phyloP scores from a whole-genome alignment of 2,888 invertebrate genomes.

The Bimastos eiseni region DNA sequence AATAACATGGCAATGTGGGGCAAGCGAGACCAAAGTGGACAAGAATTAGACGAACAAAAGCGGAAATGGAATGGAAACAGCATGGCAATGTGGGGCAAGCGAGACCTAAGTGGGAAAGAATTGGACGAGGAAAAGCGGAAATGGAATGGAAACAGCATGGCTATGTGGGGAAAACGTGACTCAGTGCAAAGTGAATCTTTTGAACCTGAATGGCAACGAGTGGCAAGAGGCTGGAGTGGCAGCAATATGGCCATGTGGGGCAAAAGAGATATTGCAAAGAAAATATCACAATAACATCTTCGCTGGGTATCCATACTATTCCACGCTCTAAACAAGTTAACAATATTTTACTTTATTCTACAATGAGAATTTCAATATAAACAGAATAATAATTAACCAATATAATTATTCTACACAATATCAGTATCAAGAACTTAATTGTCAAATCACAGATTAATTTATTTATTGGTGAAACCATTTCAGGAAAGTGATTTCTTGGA shows the following conservation, averaged over 20 bases:
- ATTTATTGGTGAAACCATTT: background rate
- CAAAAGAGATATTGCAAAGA: conserved; percentile 10
- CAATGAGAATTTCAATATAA: background rate
- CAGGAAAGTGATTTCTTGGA: background rate
- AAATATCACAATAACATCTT: background rate
- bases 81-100: conserved; percentile 21
- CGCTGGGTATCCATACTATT: background rate
- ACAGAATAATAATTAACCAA: background rate
- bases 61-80: conserved; percentile 23
- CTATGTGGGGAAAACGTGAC: conserved; percentile 21
- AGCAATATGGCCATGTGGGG: conserved; percentile 29
- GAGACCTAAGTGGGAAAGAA: conserved; percentile 20
- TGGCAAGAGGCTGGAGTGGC: conserved; percentile 21
- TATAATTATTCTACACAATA: background rate
- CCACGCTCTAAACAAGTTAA: background rate
- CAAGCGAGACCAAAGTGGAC: background rate
- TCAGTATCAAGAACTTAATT: background rate
- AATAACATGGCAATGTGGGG: conserved; percentile 24
- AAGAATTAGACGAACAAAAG: conserved; percentile 9
- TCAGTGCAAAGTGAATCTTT: background rate
- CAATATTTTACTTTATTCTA: background rate
- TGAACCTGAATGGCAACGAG: background rate
- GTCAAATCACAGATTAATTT: background rate
- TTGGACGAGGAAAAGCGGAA: conserved; percentile 14
- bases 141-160: conserved; percentile 10